Evolutionary conservation across 2,797 vertebrate species (phyloP).

Genomic region (Leptatherina wallacei): DNA sequence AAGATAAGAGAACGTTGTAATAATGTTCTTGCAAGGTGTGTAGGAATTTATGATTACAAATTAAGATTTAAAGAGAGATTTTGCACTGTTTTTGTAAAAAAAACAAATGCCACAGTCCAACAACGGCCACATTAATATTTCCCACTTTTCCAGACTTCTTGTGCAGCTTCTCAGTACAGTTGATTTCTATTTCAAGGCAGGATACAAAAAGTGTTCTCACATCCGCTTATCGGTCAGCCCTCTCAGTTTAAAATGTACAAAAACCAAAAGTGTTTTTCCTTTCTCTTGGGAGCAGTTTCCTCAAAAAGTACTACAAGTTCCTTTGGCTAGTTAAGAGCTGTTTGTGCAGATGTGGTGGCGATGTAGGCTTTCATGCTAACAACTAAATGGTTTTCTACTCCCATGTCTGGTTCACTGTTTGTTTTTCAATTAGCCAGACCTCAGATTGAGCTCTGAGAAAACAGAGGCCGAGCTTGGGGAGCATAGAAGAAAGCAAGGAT

Average conservation of each 20-base stretch:
- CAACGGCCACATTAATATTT: background rate
- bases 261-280: slow-evolving; percentile 24
- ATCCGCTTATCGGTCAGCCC: slow-evolving; percentile 31
- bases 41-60: background rate
- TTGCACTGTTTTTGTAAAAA: background rate
- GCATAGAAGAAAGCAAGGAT: slow-evolving; percentile 11
- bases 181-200: slow-evolving; percentile 16
- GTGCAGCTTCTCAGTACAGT: background rate
- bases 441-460: slow-evolving; percentile 26
- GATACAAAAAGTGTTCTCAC: slow-evolving; percentile 24
- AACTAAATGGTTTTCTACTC: slow-evolving; percentile 13
- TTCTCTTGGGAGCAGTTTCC: slow-evolving; percentile 42
- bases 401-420: slow-evolving; percentile 34
- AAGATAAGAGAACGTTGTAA: background rate
- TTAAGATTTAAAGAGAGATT: background rate
- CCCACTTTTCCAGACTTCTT: slow-evolving; percentile 21
- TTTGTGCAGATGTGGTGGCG: slow-evolving; percentile 47
- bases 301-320: slow-evolving; percentile 29
- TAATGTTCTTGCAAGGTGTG: background rate
- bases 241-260: slow-evolving; percentile 9
- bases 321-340: slow-evolving; percentile 24
- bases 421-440: slow-evolving; percentile 37
- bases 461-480: background rate
- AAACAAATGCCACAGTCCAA: slow-evolving; percentile 8
- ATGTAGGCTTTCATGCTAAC: slow-evolving; percentile 12